These are phyloP conservation scores for Nipponia nippon DNA, from an alignment of 2,113 vertebrate species.

Conservation along the genomic window DNA sequence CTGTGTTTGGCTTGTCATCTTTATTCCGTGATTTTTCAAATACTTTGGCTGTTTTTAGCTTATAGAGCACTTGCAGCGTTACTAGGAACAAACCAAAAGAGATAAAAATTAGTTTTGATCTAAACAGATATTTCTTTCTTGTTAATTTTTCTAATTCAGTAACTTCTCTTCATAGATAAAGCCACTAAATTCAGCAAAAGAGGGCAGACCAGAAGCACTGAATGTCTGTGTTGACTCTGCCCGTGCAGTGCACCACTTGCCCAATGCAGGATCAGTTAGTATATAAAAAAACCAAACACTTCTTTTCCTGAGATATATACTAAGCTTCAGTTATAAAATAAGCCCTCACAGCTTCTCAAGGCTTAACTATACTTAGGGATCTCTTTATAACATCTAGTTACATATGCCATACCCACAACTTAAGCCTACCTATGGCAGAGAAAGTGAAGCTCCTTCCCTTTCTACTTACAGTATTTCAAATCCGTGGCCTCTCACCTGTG, in stretches of 20 bases:
- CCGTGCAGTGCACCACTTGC: neutral
- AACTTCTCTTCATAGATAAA: neutral
- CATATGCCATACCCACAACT: neutral
- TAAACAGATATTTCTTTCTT: neutral
- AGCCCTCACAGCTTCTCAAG: neutral
- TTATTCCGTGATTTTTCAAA: conserved; percentile 94
- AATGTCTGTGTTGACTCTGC: neutral
- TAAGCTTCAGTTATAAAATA: neutral
- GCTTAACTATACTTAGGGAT: neutral
- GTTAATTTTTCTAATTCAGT: neutral
- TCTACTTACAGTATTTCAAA: neutral
- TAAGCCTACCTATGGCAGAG: neutral
- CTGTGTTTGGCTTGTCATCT: conserved; percentile 88
- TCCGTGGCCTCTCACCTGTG: neutral
- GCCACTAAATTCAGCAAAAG: neutral
- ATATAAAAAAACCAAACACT: neutral
- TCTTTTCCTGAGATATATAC: neutral
- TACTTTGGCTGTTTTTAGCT: conserved; percentile 98
- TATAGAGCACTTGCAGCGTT: conserved; percentile 97
- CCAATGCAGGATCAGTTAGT: neutral
- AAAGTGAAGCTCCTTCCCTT: neutral
- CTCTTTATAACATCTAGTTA: neutral
- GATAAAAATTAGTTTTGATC: neutral
- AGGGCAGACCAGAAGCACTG: neutral
- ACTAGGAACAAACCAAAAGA: conserved; percentile 74